Evolutionary conservation across 2,113 vertebrate genomes (phyloP), one percentile per base, ranked within the genome.

Genomic region (Lates calcarifer): DNA sequence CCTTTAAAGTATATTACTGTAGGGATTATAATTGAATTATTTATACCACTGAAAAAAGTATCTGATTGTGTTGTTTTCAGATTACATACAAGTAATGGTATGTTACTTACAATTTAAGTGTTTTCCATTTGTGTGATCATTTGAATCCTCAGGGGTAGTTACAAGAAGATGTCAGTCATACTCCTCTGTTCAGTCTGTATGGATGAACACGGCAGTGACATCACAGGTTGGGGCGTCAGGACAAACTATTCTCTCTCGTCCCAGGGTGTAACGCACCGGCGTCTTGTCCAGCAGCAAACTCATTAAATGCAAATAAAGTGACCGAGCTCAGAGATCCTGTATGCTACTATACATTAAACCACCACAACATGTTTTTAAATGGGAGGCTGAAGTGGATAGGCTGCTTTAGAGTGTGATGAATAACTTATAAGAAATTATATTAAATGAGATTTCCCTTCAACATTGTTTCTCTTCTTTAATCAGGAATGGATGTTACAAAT

Each of bases 171-270:
- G 29, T 77, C 68, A 55, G 60, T 85, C 80, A 53, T 12, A 58
- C 9, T 2, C 22, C 45, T 77, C 37, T 66, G 63, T 73, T 62
- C 37, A 45, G n/a, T 39, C 85, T 79, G 75, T 62, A 55, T 79
- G 61, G 68, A 73, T 72, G 66, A 77, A 58, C 29, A n/a, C 14
- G 17, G 55, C 24, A 15, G 72, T 81, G 76, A 78, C 78, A 80
- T 91, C 79, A 89, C 71, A 71, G 67, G 51, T 51, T 60, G 70
- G 70, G 70, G 66, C 45, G 41, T 81, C 64, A 81, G 64, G 58
- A 84, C n/a, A 57, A 49, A 62, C 41, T 70, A 45, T 66, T 73
- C 43, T 75, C 37, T 71, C 29, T 70, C 41, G 10, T 79, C 41
- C 51, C 43, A 51, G 75, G 57, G 61, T 63, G 29, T 13, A 53